Evolutionary conservation across 2,113 vertebrate species (phyloP).

Genomic region (Corythaixoides concolor): DNA sequence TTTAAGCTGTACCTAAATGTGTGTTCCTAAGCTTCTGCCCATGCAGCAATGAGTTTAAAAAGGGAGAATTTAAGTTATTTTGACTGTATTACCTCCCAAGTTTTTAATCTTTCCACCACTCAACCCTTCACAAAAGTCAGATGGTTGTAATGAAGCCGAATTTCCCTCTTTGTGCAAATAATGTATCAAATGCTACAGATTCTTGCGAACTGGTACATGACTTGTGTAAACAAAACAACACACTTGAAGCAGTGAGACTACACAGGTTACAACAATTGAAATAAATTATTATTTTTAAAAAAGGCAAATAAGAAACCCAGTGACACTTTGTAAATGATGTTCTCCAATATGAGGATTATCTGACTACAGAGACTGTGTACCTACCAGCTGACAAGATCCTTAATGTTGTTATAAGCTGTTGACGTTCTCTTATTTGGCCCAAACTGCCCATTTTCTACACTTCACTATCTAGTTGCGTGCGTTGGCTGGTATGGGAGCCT

Average conservation of each 20-base stretch:
- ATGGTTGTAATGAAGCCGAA: background rate
- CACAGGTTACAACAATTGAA: background rate
- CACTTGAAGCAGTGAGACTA: background rate
- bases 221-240: background rate
- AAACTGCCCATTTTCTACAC: background rate
- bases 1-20: background rate
- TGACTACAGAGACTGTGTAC: background rate
- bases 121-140: background rate
- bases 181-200: background rate
- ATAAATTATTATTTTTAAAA: background rate
- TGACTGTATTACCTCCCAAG: background rate
- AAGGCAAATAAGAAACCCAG: background rate
- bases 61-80: background rate
- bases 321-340: accelerated
- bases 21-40: background rate
- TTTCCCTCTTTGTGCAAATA: background rate
- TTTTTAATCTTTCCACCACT: background rate
- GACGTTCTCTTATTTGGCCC: background rate
- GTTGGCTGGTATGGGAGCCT: background rate
- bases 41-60: background rate
- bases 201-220: background rate
- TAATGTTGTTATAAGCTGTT: background rate
- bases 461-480: background rate
- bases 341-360: background rate
- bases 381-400: background rate